These are phyloP conservation scores for Clytia hemisphaerica DNA, from an alignment of 30 jellyfish, hydroid and myxozoan species.

Conservation along the genomic window DNA sequence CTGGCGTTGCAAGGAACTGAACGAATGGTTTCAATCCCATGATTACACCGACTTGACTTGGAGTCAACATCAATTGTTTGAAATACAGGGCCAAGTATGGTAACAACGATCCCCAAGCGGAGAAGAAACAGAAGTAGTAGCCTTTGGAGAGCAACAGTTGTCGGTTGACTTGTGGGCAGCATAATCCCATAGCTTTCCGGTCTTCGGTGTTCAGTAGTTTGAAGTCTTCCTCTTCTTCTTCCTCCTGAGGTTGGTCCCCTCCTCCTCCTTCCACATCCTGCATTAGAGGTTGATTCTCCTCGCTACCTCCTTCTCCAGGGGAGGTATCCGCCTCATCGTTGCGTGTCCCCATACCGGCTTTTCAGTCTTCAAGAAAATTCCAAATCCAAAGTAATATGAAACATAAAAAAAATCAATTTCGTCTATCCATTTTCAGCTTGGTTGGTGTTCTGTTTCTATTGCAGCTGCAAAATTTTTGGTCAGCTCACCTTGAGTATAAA, in stretches of 20 bases:
- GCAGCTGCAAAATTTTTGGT: no score
- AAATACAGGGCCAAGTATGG: conserved; percentile 90
- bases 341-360: conserved; percentile 1
- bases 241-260: no score
- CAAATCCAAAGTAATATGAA: no score
- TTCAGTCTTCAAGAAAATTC: no score
- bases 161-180: conserved; percentile 87
- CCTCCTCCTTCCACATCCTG: background rate
- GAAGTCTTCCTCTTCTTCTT: conserved; percentile 69
- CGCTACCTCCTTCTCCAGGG: no score
- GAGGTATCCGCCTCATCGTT: no score
- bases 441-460: no score
- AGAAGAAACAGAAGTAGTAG: conserved; percentile 77
- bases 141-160: conserved; percentile 77
- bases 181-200: conserved; percentile 53
- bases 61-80: conserved; percentile 80
- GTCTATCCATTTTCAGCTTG: no score
- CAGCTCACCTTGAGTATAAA: no score
- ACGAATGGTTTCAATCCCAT: conserved; percentile 94
- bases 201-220: conserved; percentile 75
- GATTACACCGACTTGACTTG: conserved; percentile 89
- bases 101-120: conserved; percentile 89
- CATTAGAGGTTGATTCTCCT: background rate
- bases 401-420: no score
- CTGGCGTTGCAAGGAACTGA: conserved; percentile 85